Conservation (phyloP, 2,888 invertebrate species). For the Agonum fuliginosum region DNA sequence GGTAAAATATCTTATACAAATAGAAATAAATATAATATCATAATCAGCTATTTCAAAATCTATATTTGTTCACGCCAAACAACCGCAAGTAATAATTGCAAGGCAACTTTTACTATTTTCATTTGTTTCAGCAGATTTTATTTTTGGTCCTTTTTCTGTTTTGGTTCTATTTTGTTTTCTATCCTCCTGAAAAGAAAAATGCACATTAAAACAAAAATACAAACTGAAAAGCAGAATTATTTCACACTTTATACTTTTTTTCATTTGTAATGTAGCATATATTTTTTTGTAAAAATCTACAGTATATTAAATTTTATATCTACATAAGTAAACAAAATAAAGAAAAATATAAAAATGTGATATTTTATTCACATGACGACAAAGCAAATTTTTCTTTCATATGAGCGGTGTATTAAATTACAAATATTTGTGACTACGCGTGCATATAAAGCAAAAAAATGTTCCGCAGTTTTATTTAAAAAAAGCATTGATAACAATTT, state of each 20-base stretch:
- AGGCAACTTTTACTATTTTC: constrained; percentile 45
- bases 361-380: background rate
- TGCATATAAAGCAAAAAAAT: background rate
- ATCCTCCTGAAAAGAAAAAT: constrained; percentile 63
- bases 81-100: constrained; percentile 42
- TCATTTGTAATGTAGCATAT: background rate
- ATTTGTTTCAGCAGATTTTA: constrained; percentile 31
- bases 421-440: background rate
- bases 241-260: background rate
- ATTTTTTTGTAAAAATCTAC: too few relatives aligned
- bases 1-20: constrained; percentile 12
- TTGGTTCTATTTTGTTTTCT: constrained; percentile 64
- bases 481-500: background rate
- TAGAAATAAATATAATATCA: constrained; percentile 35
- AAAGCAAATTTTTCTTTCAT: background rate
- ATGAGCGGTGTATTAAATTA: background rate
- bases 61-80: constrained; percentile 13
- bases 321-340: background rate
- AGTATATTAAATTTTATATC: background rate
- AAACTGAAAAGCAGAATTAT: background rate
- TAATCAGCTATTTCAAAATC: constrained; percentile 1
- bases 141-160: constrained; percentile 57
- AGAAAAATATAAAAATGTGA: background rate
- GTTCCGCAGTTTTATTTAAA: background rate
- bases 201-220: background rate